Evolutionary conservation across 2,113 vertebrate genomes (phyloP).

Genomic region (Microcebus tavaratra): DNA sequence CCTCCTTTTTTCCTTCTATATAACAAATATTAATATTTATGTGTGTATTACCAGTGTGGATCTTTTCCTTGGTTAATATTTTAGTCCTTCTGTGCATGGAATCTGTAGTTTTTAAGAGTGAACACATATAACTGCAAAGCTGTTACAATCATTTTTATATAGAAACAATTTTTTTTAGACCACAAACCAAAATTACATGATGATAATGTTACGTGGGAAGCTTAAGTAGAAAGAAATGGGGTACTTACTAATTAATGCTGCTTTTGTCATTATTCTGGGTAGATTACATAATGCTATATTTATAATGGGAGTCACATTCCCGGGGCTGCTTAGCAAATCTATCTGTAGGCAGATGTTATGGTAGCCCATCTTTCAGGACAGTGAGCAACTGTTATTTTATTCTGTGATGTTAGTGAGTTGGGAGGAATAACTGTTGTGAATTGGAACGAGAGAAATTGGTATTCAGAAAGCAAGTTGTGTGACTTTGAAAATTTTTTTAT

Average conservation of each 20-base stretch:
- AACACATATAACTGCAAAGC: slow-evolving; percentile 52
- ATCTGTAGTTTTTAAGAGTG: slow-evolving; percentile 33
- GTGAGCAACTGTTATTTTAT: neutral
- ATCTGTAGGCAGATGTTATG: neutral
- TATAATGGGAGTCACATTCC: neutral
- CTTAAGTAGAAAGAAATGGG: slow-evolving; percentile 15
- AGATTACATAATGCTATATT: slow-evolving; percentile 53
- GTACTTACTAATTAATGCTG: slow-evolving; percentile 59
- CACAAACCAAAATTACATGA: slow-evolving; percentile 54
- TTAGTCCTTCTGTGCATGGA: neutral
- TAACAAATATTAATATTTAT: neutral
- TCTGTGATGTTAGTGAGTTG: neutral
- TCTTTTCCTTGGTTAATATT: slow-evolving; percentile 37
- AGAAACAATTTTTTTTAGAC: slow-evolving; percentile 62
- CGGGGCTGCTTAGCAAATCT: neutral
- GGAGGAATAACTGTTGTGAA: neutral
- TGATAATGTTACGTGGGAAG: slow-evolving; percentile 67
- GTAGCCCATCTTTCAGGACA: neutral
- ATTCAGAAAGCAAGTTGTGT: neutral
- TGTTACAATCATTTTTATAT: slow-evolving; percentile 70
- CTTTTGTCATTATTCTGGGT: slow-evolving; percentile 29
- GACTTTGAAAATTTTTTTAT: slow-evolving; percentile 13
- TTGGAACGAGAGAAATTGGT: neutral
- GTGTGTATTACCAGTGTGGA: neutral
- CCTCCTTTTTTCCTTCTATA: neutral